Percentiles rank a stretch among this genome's conserved stretches.
Evolutionary conservation across 2,888 invertebrate species (phyloP).

Genomic region (Osedax frankpressi): DNA sequence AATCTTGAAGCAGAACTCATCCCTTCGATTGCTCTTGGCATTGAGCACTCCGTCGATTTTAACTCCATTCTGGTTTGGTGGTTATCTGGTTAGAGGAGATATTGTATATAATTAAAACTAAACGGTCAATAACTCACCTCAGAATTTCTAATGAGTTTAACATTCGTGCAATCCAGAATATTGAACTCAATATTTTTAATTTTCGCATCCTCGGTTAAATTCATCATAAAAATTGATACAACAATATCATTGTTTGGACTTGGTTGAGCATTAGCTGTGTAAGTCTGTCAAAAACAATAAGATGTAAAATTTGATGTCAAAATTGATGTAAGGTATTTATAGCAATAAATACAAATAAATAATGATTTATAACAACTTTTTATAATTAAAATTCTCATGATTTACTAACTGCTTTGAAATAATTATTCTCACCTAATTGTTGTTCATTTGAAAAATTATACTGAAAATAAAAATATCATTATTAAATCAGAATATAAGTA

Average conservation of each 20-base stretch:
- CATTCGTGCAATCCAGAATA: not conserved
- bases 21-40: not conserved
- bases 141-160: not conserved
- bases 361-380: no score
- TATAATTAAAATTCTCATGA: no score
- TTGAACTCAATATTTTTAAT: not conserved
- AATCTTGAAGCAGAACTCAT: not conserved
- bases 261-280: not conserved
- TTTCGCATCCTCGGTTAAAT: not conserved
- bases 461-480: no score
- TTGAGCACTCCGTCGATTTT: not conserved
- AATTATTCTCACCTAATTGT: no score
- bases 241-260: not conserved
- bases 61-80: not conserved
- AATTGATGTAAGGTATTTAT: no score
- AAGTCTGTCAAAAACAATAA: not conserved
- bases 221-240: not conserved
- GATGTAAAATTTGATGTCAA: not conserved
- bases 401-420: no score
- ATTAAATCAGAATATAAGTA: no score
- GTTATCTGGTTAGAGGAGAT: no score
- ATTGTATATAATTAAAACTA: no score
- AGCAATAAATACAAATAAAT: no score
- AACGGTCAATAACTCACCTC: not conserved
- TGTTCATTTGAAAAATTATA: no score